Base-by-base conservation (phyloP, 2,888 invertebrate genomes). In the Trypoxylon attenuatum region DNA sequence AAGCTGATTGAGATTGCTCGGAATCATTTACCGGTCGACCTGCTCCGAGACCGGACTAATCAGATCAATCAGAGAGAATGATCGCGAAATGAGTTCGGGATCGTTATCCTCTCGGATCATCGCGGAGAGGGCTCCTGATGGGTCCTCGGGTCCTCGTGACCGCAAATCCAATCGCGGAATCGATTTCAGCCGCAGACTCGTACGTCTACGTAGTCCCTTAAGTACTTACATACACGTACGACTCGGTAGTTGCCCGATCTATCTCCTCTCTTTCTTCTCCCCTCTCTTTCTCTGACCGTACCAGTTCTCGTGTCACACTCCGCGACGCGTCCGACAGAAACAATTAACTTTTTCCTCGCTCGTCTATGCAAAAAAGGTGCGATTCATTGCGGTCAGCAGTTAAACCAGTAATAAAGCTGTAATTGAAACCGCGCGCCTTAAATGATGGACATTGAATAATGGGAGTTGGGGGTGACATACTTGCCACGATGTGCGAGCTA, bases 61-160 rank as follows among this genome's bases (percentile, higher is more conserved):
- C 85, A 85, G 85, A 85, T 85, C 85, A 85, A 84, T 85, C 85
- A 84, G 84, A 84, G 72, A 65, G 77, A 80, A 81, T 73, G 82
- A 82, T 80, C 76, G 81, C 76, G 65, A 68, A 77, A 83, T 78
- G 81, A 79, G 79, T 80, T 75, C 71, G 75, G 76, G 63, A 79
- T 81, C 78, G 82, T 83, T 82, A 83, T 83, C 74, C 73, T 63
- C 52, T 51, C 55, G 46, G 38, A 41, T 49, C 27, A 52, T 33
- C 29, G 25, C 45, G 38, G 52, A n/a, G n/a, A n/a, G n/a, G 22
- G 8, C 18, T 51, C 52, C 62, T 33, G 65, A 66, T 69, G 22
- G 45, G 56, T 69, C 58, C 58, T 13, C 50, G 67, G 70, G 77
- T 77, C 79, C 77, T 69, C 77, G 75, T 73, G 84, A 82, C 80